phyloP scores from a whole-genome alignment of 2,113 vertebrate genomes.

The Anolis sagrei region DNA sequence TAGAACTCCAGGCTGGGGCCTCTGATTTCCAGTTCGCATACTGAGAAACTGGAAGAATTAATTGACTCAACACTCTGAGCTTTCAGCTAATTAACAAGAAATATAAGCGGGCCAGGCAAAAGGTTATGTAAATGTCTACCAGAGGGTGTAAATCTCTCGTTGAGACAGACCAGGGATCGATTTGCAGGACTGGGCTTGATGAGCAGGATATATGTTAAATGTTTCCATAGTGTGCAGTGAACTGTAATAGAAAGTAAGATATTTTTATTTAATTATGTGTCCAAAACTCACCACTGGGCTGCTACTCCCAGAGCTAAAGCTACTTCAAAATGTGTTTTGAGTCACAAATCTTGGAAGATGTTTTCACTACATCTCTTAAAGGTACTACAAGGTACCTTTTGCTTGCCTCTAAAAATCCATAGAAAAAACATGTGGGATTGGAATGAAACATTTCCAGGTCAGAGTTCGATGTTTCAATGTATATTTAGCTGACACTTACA shows the following conservation, averaged over 20 bases:
- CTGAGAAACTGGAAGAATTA: constrained; percentile 28
- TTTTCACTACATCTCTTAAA: not conserved
- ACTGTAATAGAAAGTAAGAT: not conserved
- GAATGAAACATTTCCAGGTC: not conserved
- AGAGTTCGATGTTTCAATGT: not conserved
- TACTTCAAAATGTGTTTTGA: not conserved
- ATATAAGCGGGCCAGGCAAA: constrained; percentile 26
- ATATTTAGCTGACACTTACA: not conserved
- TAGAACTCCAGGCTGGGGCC: not conserved
- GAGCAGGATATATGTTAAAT: constrained; percentile 19
- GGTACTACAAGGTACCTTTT: not conserved
- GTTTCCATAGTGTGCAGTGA: not conserved
- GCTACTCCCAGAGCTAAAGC: not conserved
- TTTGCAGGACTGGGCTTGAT: not conserved
- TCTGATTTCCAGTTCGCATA: not conserved
- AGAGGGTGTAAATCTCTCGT: constrained; percentile 31
- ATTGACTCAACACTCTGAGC: constrained; percentile 23
- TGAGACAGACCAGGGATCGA: constrained; percentile 23
- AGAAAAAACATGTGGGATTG: not conserved
- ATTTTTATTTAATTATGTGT: not conserved
- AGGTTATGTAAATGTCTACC: constrained; percentile 35
- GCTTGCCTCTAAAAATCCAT: not conserved
- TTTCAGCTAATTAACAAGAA: constrained; percentile 38
- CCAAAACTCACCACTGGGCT: not conserved
- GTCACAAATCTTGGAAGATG: not conserved